Evolutionary conservation across 2,113 vertebrate species (phyloP), one percentile per base, ranked within the genome.

Genomic region (Octodon degus): DNA sequence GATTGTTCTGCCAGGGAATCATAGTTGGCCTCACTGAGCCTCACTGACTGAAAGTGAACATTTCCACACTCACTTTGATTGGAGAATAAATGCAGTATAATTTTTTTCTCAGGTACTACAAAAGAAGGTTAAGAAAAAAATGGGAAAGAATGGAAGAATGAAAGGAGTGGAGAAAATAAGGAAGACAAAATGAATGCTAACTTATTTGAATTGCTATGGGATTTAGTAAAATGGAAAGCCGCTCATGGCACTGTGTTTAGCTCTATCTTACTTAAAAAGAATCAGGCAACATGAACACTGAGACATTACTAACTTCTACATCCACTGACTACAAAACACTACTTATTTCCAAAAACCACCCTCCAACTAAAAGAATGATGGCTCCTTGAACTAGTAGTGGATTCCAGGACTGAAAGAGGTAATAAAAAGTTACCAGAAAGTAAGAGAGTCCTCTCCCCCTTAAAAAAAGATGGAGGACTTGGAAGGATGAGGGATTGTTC

Each of bases 61-160:
- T 62, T 53, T 47, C 53, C 19, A 24, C 50, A 89, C 60, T 63
- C 40, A 53, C 60, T 79, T 55, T 47, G 58, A 62, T 16, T 68
- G 32, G 86, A 96, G 50, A 79, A 43, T 86, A 34, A 86, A 77
- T 95, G 62, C 67, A 40, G 62, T 79, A 70, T 43, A 43, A 55
- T 58, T 81, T 89, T 89, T 83, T 89, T 79, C 50, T 89, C n/a
- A 70, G 40, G 22, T 79, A 80, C 63, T 81, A 24, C 76, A 77
- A 90, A 74, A 88, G 13, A 68, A 74, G 84, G 70, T 67, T 74
- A 74, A 43, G 37, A 24, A 70, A 70, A 70, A 68, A 74, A 74
- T 30, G 37, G 9, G 34, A 68, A 55, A 80, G 47, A 25, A 74
- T 40, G 37, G 10, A 10, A 25, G 22, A 14, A 27, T 58, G 4